Percentiles rank a stretch among this genome's conserved stretches.
phyloP scores from a whole-genome alignment of 1,140 invertebrate species.

The Leptestheria dahalacensis region DNA sequence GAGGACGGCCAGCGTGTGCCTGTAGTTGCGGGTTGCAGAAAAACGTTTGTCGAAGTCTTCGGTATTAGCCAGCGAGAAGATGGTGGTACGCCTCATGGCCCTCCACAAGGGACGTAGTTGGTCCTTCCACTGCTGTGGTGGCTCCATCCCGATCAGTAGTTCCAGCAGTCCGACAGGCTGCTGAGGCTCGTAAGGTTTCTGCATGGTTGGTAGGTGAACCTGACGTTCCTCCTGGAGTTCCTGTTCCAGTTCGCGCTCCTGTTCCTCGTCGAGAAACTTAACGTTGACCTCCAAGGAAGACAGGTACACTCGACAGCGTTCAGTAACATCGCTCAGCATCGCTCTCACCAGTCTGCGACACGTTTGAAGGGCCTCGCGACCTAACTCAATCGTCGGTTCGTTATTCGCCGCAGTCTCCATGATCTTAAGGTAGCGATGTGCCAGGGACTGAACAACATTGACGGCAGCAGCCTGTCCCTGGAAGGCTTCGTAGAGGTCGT shows the following conservation, averaged over 20 bases:
- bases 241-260: conserved; percentile 19
- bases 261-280: conserved; percentile 18
- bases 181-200: neutral
- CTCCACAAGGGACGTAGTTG: neutral
- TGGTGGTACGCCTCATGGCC: neutral
- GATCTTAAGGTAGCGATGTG: conserved; percentile 6
- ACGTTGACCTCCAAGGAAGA: neutral
- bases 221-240: conserved; percentile 18
- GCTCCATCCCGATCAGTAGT: neutral
- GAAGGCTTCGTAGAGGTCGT: conserved; percentile 14
- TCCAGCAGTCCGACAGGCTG: neutral
- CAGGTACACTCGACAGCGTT: too few relatives aligned
- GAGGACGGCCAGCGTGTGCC: neutral
- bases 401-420: neutral
- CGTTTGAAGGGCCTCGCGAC: conserved; percentile 5
- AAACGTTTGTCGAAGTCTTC: neutral
- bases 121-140: neutral
- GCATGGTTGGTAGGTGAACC: neutral
- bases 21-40: neutral
- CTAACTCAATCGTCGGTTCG: neutral
- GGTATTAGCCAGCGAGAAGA: neutral
- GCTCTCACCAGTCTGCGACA: too few relatives aligned
- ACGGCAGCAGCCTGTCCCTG: conserved; percentile 7
- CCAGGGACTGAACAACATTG: conserved; percentile 4
- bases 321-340: too few relatives aligned